Conservation (phyloP, 2,113 vertebrate genomes). For the Mastomys coucha region DNA sequence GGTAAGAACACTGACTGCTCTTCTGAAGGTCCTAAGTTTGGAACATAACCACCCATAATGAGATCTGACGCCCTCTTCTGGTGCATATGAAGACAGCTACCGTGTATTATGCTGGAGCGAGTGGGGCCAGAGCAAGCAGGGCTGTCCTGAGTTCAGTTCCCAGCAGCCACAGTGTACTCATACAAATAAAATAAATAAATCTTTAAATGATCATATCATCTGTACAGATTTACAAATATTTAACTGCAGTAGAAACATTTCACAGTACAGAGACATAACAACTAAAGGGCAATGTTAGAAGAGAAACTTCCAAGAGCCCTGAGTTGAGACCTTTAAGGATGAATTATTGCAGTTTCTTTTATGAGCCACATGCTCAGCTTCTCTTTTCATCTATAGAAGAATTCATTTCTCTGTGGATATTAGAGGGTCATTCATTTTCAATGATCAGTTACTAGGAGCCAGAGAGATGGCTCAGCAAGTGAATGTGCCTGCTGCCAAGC, state of each 20-base stretch:
- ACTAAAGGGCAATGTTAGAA: background rate
- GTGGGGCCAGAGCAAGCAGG: no score
- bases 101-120: no score
- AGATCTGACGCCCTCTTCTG: no score
- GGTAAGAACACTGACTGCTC: no score
- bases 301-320: background rate
- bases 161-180: no score
- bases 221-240: background rate
- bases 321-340: background rate
- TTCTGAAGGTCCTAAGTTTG: no score
- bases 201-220: background rate
- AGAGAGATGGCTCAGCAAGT: background rate
- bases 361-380: background rate
- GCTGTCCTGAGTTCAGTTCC: no score
- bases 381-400: background rate
- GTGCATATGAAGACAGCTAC: no score
- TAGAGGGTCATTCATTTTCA: background rate
- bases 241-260: conserved; percentile 23
- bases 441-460: background rate
- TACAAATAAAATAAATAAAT: no score
- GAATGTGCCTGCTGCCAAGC: background rate
- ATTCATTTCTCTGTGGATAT: background rate
- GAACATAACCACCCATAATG: no score
- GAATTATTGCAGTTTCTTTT: background rate
- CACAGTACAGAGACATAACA: background rate